These are phyloP conservation scores for Carlito syrichta DNA, from an alignment of 2,113 vertebrate species.

Conservation along the genomic window DNA sequence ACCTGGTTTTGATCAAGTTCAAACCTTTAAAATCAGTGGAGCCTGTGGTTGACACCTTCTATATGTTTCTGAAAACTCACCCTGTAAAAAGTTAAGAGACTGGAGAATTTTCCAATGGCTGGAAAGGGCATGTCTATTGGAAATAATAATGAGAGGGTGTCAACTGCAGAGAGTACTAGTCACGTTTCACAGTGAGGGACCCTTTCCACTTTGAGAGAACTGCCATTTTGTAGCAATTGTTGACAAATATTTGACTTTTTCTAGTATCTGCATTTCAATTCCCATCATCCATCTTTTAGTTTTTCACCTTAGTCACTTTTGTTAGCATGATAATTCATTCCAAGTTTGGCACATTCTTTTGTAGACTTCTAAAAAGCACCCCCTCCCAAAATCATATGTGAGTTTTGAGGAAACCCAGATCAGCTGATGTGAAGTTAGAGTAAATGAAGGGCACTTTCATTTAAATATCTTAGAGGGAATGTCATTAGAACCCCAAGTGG, in stretches of 20 bases:
- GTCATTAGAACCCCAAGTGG: background rate
- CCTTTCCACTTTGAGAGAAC: background rate
- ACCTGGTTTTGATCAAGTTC: constrained; percentile 29
- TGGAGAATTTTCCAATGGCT: constrained; percentile 1
- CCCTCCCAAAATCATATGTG: background rate
- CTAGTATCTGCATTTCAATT: background rate
- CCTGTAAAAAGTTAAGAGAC: constrained; percentile 13
- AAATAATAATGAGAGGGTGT: background rate
- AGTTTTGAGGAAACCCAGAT: background rate
- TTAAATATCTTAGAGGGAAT: background rate
- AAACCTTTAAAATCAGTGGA: background rate
- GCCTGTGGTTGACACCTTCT: background rate
- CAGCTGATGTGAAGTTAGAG: background rate
- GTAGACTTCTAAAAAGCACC: background rate
- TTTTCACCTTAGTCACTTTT: background rate
- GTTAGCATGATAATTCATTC: background rate
- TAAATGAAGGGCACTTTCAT: background rate
- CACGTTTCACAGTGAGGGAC: constrained; percentile 19
- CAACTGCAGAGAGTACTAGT: background rate
- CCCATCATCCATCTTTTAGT: background rate
- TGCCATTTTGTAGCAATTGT: background rate
- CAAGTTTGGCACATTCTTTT: background rate
- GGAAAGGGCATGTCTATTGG: constrained; percentile 10
- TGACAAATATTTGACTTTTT: constrained; percentile 2
- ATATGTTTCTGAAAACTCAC: background rate